A percentile compares a stretch with the other conserved stretches of the same genome.
Conservation (phyloP, 2,888 invertebrate species). For the Melikaiella ostensackeni region DNA sequence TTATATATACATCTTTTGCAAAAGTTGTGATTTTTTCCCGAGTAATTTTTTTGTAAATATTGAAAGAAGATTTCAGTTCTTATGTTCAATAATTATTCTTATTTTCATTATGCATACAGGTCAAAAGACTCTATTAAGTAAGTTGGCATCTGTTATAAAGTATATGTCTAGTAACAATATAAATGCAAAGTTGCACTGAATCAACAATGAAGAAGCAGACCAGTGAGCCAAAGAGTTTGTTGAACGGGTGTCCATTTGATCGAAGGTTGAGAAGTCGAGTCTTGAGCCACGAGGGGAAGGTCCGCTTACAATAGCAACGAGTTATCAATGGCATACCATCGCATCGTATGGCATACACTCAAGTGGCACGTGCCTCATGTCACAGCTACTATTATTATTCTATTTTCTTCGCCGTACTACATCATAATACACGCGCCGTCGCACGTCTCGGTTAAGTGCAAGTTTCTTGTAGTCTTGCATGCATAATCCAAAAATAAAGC, state of each 20-base stretch:
- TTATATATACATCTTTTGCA: too few species aligned
- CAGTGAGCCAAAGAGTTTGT: neutral
- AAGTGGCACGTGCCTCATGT: slow-evolving; percentile 3
- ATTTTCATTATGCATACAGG: neutral
- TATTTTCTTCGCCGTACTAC: neutral
- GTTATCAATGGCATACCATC: slow-evolving; percentile 7
- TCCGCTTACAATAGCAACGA: neutral
- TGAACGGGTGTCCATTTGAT: neutral
- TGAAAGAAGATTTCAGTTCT: too few species aligned
- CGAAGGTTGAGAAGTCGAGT: neutral
- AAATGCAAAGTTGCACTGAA: neutral
- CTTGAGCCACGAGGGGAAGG: neutral
- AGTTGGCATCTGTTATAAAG: neutral
- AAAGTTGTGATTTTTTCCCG: too few species aligned
- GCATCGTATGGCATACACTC: slow-evolving; percentile 4
- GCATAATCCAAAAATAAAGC: neutral
- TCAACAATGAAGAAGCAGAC: neutral
- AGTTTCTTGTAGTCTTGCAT: neutral
- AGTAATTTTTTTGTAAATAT: too few species aligned
- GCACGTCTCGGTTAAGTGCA: slow-evolving; percentile 1
- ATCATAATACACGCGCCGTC: neutral
- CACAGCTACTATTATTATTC: slow-evolving; percentile 1
- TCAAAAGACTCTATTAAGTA: neutral
- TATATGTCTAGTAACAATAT: neutral
- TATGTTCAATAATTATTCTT: too few species aligned